Evolutionary conservation across 2,113 vertebrate species (phyloP).

Genomic region (Candoia aspera): DNA sequence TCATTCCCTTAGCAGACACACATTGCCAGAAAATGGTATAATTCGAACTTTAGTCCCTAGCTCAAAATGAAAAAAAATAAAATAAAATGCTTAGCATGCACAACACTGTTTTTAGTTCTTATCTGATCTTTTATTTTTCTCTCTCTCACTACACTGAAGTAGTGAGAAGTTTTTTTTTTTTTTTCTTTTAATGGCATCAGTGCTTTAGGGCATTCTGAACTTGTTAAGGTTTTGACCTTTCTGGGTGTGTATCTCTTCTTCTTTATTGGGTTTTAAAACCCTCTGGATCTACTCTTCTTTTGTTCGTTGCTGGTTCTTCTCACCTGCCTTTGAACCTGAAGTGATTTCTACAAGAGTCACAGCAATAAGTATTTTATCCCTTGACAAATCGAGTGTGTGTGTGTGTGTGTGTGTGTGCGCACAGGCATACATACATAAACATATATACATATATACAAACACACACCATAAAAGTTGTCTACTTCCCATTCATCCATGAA

Average conservation of each 20-base stretch:
- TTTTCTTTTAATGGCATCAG: rapidly evolving
- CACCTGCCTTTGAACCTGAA: slow-evolving; percentile 50
- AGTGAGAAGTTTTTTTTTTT: background rate
- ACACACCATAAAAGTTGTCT: slow-evolving; percentile 11
- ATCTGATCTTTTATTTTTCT: rapidly evolving
- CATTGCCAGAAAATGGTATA: background rate
- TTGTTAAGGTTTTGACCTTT: slow-evolving; percentile 10
- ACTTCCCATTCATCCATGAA: slow-evolving; percentile 4
- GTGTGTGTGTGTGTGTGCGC: slow-evolving; percentile 23
- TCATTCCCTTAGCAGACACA: background rate
- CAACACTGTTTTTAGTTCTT: background rate
- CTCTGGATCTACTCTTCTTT: slow-evolving; percentile 17
- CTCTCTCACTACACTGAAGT: background rate
- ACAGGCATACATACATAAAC: too few relatives aligned
- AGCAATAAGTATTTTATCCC: slow-evolving; percentile 52
- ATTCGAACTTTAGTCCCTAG: background rate
- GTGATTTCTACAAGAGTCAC: slow-evolving; percentile 46
- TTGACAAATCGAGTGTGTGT: slow-evolving; percentile 45
- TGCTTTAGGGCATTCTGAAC: rapidly evolving
- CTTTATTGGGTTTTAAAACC: slow-evolving; percentile 48
- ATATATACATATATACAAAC: too few relatives aligned
- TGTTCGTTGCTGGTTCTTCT: background rate
- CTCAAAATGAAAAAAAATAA: background rate
- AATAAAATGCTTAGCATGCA: background rate
- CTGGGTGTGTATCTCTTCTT: slow-evolving; percentile 8